Conservation (phyloP, 2,797 vertebrate species). For the Sparus aurata region DNA sequence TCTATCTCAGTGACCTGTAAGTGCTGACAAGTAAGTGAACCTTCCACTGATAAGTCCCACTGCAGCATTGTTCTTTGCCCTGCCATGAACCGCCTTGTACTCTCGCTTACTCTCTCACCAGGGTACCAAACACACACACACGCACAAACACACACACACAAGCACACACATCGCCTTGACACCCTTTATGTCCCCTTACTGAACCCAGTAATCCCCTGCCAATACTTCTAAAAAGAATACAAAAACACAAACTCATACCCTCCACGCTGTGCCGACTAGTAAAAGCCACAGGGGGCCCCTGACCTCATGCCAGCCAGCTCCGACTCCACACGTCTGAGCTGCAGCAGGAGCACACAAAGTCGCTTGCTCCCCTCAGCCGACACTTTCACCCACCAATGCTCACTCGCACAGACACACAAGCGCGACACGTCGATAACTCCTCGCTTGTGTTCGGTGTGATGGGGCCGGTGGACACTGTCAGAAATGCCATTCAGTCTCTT, state of each 20-base stretch:
- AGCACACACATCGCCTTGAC: not conserved
- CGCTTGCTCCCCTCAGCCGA: slow-evolving; percentile 36
- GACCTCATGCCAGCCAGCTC: slow-evolving; percentile 51
- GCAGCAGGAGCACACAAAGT: slow-evolving; percentile 56
- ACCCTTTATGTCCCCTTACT: slow-evolving; percentile 43
- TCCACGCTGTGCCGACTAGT: slow-evolving; percentile 40
- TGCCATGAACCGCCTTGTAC: slow-evolving; percentile 37
- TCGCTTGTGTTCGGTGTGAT: slow-evolving; percentile 3
- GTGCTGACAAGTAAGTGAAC: slow-evolving; percentile 40
- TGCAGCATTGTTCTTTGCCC: slow-evolving; percentile 15
- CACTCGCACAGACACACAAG: slow-evolving; percentile 1
- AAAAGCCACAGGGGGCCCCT: slow-evolving; percentile 51
- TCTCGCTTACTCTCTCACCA: slow-evolving; percentile 39
- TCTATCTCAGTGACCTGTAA: slow-evolving; percentile 28
- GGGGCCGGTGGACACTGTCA: slow-evolving; percentile 28
- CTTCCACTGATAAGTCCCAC: slow-evolving; percentile 33
- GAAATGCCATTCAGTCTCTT: slow-evolving; percentile 44
- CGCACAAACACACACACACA: not conserved
- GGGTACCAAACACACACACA: slow-evolving; percentile 13
- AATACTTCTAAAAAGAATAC: slow-evolving; percentile 48
- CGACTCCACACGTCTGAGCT: slow-evolving; percentile 42
- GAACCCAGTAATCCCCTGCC: slow-evolving; percentile 51
- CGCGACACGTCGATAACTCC: slow-evolving; percentile 3
- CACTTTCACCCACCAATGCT: slow-evolving; percentile 15
- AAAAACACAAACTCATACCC: slow-evolving; percentile 40